Evolutionary conservation across 2,888 invertebrate genomes (phyloP).

Genomic region (Crematogaster levior): DNA sequence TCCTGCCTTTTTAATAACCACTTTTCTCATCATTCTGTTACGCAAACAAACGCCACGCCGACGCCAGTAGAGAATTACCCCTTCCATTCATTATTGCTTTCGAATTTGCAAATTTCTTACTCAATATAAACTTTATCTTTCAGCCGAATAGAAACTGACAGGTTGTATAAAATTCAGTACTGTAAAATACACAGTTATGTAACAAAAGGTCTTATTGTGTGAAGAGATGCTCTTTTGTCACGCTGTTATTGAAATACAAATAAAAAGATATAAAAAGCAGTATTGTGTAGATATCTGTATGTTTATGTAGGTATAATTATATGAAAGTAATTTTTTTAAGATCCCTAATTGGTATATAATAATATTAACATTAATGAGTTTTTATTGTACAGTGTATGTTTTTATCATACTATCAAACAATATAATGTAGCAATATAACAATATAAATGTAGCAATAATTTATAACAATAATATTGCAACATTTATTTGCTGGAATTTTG

Average conservation of each 20-base stretch:
- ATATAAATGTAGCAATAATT: not conserved
- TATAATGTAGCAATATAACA: too few species aligned
- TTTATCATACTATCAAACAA: not conserved
- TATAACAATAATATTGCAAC: not conserved
- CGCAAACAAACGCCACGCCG: conserved; percentile 39
- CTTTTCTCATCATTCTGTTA: conserved; percentile 61
- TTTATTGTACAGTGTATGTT: too few species aligned
- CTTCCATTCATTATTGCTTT: not conserved
- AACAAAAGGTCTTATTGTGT: not conserved
- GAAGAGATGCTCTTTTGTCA: not conserved
- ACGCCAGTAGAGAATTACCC: not conserved
- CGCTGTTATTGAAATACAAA: not conserved
- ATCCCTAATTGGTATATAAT: not conserved
- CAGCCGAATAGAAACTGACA: not conserved
- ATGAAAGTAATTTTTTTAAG: not conserved
- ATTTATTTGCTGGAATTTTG: not conserved
- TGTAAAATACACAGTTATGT: not conserved
- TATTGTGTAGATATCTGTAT: not conserved
- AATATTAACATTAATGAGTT: too few species aligned
- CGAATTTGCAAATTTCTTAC: not conserved
- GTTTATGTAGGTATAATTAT: conserved; percentile 1
- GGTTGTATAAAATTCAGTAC: not conserved
- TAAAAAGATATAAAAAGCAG: not conserved
- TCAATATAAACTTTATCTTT: not conserved
- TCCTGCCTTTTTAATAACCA: conserved; percentile 71